Evolutionary conservation across 2,797 vertebrate genomes (phyloP).

Genomic region (Pangasius sanitwongsei): DNA sequence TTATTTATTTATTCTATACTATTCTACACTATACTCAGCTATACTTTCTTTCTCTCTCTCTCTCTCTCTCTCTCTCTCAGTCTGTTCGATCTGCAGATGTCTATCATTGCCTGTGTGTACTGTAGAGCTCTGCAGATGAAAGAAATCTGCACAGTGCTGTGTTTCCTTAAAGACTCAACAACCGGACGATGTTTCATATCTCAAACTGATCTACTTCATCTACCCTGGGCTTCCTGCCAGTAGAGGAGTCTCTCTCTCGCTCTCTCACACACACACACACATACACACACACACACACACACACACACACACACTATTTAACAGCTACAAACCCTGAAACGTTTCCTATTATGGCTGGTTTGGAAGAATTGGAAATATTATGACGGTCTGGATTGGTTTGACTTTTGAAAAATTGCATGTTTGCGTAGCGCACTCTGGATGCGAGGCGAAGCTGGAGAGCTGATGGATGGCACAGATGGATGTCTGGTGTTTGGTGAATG

Average conservation of each 20-base stretch:
- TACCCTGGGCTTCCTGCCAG: not conserved
- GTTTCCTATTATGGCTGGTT: conserved; percentile 31
- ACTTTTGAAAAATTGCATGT: not conserved
- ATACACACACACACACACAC: not conserved
- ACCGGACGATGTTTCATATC: not conserved
- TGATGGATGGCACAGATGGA: conserved; percentile 22
- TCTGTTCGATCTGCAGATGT: not conserved
- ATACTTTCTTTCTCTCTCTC: not conserved
- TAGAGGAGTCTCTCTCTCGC: not conserved
- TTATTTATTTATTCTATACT: too few species aligned
- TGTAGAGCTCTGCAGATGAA: not conserved
- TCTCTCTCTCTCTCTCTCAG: not conserved
- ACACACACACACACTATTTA: conserved; percentile 10
- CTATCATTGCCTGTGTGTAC: not conserved
- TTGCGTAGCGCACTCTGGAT: not conserved
- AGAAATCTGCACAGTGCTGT: not conserved
- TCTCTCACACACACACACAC: not conserved
- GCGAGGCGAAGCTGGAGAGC: not conserved
- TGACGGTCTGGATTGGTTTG: not conserved
- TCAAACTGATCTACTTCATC: not conserved
- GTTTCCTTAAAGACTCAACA: not conserved
- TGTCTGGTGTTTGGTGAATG: conserved; percentile 21
- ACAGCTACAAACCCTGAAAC: conserved; percentile 18
- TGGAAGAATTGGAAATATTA: not conserved
- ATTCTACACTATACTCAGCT: too few species aligned